These are phyloP conservation scores for Agonopterix heracliana DNA, from an alignment of 2,888 invertebrate species.

Conservation along the genomic window DNA sequence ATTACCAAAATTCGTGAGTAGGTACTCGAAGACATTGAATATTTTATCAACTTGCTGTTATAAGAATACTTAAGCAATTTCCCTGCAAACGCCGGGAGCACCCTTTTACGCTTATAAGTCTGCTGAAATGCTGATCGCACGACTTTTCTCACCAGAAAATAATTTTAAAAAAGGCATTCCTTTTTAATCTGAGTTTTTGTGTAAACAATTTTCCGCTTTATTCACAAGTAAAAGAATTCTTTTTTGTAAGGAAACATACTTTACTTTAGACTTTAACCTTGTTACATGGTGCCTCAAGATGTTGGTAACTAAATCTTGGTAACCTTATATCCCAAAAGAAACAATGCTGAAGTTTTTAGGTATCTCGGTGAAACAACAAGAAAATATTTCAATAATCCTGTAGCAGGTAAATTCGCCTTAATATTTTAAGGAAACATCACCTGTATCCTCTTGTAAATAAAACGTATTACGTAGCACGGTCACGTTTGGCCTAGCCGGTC, in stretches of 20 bases:
- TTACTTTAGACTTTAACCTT: slow-evolving; percentile 1
- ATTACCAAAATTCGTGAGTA: slow-evolving; percentile 27
- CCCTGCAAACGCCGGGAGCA: slow-evolving; percentile 23
- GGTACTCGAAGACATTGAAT: slow-evolving; percentile 37
- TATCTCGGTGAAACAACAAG: background rate
- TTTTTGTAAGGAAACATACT: background rate
- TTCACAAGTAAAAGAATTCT: slow-evolving; percentile 11
- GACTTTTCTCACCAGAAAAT: slow-evolving; percentile 16
- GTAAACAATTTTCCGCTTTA: slow-evolving; percentile 17
- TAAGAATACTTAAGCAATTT: slow-evolving; percentile 42
- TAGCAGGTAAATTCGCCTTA: background rate
- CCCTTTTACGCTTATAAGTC: slow-evolving; percentile 40
- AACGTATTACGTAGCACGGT: slow-evolving; percentile 24
- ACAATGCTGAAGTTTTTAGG: background rate
- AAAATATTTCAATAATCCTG: background rate
- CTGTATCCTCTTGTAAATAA: background rate
- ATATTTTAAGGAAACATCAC: background rate
- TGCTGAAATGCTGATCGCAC: slow-evolving; percentile 36
- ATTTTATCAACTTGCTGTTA: slow-evolving; percentile 44
- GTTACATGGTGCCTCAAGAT: background rate
- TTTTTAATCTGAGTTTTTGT: slow-evolving; percentile 25
- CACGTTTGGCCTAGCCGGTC: slow-evolving; percentile 38
- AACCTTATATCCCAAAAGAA: background rate
- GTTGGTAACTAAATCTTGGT: slow-evolving; percentile 1
- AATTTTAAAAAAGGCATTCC: slow-evolving; percentile 19